Base-by-base conservation (phyloP, 2,888 invertebrate species). In the Chrysotoxum bicinctum region DNA sequence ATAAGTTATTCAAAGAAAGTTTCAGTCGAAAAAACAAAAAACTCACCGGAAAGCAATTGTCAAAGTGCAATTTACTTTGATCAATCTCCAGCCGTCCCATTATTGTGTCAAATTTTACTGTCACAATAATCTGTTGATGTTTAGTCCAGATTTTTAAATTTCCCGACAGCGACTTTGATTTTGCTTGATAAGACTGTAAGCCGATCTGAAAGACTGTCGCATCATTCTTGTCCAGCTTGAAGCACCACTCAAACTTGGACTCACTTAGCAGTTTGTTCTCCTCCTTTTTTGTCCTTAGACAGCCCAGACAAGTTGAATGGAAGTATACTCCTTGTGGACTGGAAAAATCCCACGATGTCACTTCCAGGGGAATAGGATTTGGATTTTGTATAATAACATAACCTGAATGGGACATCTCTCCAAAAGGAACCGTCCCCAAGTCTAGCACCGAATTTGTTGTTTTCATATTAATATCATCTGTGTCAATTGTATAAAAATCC, bases 21-120 rank as follows among this genome's bases (percentile, higher is more conserved):
- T 21, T 0, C 1, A 12, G 1, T 48, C 21, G 10, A 5, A 26
- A 16, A 37, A 23, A 60, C 32, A 62, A 69, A n/a, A 72, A 87
- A 93, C 94, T 94, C 92, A 96, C 96, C 85, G 96, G 97, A 93
- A 96, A 97, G 89, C 96, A 96, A 90, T 96, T 94, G 87, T 95
- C 94, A 90, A 97, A 96, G 64, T 95, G 93, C 37, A 97, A 92
- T 89, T 94, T 93, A 88, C 94, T 94, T 79, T 95, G 95, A 85
- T 94, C 94, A 72, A 95, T 93, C 91, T 95, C 93, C 82, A 97
- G 92, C 89, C 94, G 94, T 35, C 97, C 97, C 88, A 95, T 94
- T 0, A 96, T 95, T n/a, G 96, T 95, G 88, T 94, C 93, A 91
- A 96, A 95, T 87, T 94, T 94, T 74, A 97, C 94, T n/a, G 95